Conservation (phyloP, 2,888 invertebrate genomes). For the Dichetophora obliterata region DNA sequence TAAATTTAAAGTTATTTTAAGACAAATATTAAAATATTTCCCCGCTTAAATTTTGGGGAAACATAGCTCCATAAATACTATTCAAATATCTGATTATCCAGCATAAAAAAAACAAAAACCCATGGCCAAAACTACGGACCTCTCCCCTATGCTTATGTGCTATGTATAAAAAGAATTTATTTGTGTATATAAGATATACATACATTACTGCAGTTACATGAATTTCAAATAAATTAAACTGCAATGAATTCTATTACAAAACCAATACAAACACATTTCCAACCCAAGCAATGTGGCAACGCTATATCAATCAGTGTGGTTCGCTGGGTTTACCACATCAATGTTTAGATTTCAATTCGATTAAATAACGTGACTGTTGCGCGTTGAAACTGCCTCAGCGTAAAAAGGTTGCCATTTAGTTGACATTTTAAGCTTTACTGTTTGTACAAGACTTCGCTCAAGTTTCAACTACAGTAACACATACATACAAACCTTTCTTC, state of each 20-base stretch:
- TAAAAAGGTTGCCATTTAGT: neutral
- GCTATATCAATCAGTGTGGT: neutral
- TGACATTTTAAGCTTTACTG: slow-evolving; percentile 1
- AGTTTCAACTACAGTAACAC: no score
- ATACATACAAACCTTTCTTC: no score
- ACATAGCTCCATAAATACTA: no score
- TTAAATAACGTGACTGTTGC: slow-evolving; percentile 25
- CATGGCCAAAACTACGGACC: no score
- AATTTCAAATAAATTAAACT: neutral
- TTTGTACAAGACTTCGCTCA: no score
- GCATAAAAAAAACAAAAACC: no score
- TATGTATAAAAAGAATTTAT: no score
- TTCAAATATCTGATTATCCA: no score
- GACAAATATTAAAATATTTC: no score
- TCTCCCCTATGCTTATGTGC: no score
- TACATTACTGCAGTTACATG: neutral
- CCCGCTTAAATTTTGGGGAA: no score
- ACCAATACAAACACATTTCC: neutral
- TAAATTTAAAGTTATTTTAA: no score
- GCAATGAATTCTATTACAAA: neutral
- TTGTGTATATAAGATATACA: neutral
- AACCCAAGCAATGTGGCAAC: neutral
- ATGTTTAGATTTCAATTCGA: slow-evolving; percentile 27
- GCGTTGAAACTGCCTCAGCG: neutral
- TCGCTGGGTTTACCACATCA: slow-evolving; percentile 3